phyloP scores from a whole-genome alignment of 2,113 vertebrate genomes.

The Bos javanicus region DNA sequence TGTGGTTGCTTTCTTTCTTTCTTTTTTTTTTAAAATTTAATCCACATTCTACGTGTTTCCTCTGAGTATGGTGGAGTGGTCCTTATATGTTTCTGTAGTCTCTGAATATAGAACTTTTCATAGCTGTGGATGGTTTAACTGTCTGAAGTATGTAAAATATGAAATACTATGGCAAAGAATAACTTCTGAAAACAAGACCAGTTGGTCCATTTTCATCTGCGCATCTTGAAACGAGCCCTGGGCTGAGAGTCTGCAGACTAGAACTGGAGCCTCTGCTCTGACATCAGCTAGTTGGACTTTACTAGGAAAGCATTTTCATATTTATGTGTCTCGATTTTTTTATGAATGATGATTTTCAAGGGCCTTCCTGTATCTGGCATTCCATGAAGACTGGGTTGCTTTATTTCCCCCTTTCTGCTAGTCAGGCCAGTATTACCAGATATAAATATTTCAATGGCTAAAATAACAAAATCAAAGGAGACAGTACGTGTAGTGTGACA shows the following conservation, averaged over 20 bases:
- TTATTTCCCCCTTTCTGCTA: background rate
- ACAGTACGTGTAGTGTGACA: background rate
- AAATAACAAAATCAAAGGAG: background rate
- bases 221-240: background rate
- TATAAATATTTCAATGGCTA: background rate
- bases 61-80: background rate
- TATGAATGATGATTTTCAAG: background rate
- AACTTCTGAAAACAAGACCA: background rate
- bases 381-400: background rate
- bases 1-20: background rate
- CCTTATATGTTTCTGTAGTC: background rate
- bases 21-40: background rate
- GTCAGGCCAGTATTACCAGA: background rate
- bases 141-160: background rate
- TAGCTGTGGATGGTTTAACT: background rate
- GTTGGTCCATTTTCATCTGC: background rate
- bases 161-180: background rate
- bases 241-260: background rate
- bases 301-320: background rate
- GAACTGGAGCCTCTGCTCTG: background rate
- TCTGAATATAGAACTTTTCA: background rate
- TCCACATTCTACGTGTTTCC: background rate
- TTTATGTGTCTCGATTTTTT: background rate
- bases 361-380: background rate
- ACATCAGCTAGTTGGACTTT: background rate